Conservation (phyloP, 2,888 invertebrate species). For the Drosophila neotestacea region DNA sequence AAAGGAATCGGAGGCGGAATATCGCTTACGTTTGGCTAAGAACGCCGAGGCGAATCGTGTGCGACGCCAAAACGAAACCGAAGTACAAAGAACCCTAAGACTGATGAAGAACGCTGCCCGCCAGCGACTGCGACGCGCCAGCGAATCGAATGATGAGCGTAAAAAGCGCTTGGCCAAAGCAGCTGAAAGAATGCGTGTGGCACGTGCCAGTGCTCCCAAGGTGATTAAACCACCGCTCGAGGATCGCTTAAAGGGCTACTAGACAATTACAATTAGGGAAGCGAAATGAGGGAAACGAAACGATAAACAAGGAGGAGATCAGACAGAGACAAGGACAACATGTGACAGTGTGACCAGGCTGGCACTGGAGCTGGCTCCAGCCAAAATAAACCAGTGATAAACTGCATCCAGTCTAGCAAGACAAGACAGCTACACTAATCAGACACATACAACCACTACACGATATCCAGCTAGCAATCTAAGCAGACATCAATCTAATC, state of each 20-base stretch:
- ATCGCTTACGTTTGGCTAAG: conserved; percentile 83
- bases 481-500: conserved; percentile 33
- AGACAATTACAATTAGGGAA: conserved; percentile 18
- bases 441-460: conserved; percentile 5
- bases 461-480: conserved; percentile 27
- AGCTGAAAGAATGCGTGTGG: conserved; percentile 84
- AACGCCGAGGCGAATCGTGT: conserved; percentile 85
- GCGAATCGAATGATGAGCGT: conserved; percentile 84
- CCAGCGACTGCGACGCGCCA: conserved; percentile 84
- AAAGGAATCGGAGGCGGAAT: conserved; percentile 84
- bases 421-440: conserved; percentile 7
- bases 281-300: background rate
- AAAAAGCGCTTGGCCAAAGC: conserved; percentile 84
- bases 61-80: conserved; percentile 85
- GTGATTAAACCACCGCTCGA: conserved; percentile 84
- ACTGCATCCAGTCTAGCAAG: conserved; percentile 14
- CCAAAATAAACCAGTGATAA: conserved; percentile 24
- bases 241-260: conserved; percentile 85
- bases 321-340: background rate
- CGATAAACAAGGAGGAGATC: background rate
- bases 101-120: conserved; percentile 85
- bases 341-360: background rate
- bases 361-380: conserved; percentile 70
- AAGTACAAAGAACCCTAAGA: conserved; percentile 85
- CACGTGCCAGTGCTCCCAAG: conserved; percentile 84